A percentile compares a stretch with the other conserved stretches of the same genome.
Conservation (phyloP, 2,797 vertebrate species). For the Agapornis canus region DNA sequence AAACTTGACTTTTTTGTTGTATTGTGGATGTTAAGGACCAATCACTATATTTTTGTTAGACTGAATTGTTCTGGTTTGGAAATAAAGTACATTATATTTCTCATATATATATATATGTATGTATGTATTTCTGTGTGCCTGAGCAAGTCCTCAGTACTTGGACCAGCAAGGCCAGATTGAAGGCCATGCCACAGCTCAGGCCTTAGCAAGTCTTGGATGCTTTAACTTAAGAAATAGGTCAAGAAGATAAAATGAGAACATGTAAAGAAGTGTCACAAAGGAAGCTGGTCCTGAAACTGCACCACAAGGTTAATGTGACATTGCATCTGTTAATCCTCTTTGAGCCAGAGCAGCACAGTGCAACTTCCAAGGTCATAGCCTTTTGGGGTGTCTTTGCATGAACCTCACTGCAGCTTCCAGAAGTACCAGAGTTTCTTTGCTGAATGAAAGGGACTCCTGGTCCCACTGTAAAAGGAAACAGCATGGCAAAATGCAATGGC, state of each 20-base stretch:
- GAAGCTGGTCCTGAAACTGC: not conserved
- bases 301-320: not conserved
- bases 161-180: not conserved
- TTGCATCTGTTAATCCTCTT: fast-evolving
- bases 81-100: not conserved
- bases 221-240: not conserved
- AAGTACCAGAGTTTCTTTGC: not conserved
- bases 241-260: not conserved
- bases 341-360: fast-evolving
- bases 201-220: not conserved
- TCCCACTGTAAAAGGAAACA: fast-evolving
- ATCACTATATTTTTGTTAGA: not conserved
- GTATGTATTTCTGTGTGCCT: not conserved
- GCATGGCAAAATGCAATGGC: fast-evolving
- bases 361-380: too few relatives aligned
- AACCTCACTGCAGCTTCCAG: not conserved
- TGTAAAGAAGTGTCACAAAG: not conserved
- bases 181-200: not conserved
- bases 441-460: fast-evolving
- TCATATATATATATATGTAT: not conserved
- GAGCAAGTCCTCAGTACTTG: not conserved
- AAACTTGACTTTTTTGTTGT: not conserved
- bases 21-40: not conserved
- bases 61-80: not conserved
- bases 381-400: not conserved